phyloP scores from a whole-genome alignment of 2,113 vertebrate genomes.

The Brachyhypopomus gauderio region DNA sequence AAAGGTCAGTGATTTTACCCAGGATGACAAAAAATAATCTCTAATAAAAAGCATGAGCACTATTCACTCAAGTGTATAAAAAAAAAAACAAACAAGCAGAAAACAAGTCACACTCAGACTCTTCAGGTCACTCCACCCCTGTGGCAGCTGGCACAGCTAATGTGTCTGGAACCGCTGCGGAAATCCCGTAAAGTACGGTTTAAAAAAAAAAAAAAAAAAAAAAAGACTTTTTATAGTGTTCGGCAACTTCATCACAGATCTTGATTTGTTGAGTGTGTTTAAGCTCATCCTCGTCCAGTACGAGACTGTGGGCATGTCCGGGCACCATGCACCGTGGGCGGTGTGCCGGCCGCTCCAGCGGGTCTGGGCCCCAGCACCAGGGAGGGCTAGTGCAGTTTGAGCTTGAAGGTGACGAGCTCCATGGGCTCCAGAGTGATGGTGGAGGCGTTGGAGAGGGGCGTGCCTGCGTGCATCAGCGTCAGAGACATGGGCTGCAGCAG shows the following conservation, averaged over 20 bases:
- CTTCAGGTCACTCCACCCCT: slow-evolving; percentile 34
- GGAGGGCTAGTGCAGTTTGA: slow-evolving; percentile 83
- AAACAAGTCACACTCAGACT: slow-evolving; percentile 27
- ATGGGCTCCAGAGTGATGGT: slow-evolving; percentile 86
- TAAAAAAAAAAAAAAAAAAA: too few species aligned
- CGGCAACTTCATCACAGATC: slow-evolving; percentile 16
- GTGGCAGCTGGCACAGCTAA: too few species aligned
- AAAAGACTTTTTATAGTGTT: slow-evolving; percentile 10
- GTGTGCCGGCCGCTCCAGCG: slow-evolving; percentile 49
- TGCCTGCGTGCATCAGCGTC: slow-evolving; percentile 85
- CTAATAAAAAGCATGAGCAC: slow-evolving; percentile 13
- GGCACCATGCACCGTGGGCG: slow-evolving; percentile 30
- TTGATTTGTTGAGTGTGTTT: slow-evolving; percentile 13
- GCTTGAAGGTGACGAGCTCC: slow-evolving; percentile 90
- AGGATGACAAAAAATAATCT: slow-evolving; percentile 27
- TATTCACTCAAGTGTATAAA: slow-evolving; percentile 46
- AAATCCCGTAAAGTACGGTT: too few species aligned
- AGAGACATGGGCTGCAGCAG: slow-evolving; percentile 89
- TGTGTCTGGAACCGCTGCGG: slow-evolving; percentile 40
- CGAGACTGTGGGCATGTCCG: slow-evolving; percentile 9
- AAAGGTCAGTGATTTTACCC: slow-evolving; percentile 52
- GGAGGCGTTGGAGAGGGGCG: slow-evolving; percentile 80
- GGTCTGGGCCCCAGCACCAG: slow-evolving; percentile 32
- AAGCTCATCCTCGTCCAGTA: slow-evolving; percentile 1
- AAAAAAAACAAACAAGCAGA: slow-evolving; percentile 49